A percentile compares a stretch with the other conserved stretches of the same genome.
These are phyloP conservation scores for Cloeon dipterum DNA, from an alignment of 2,888 invertebrate genomes.

Conservation along the genomic window DNA sequence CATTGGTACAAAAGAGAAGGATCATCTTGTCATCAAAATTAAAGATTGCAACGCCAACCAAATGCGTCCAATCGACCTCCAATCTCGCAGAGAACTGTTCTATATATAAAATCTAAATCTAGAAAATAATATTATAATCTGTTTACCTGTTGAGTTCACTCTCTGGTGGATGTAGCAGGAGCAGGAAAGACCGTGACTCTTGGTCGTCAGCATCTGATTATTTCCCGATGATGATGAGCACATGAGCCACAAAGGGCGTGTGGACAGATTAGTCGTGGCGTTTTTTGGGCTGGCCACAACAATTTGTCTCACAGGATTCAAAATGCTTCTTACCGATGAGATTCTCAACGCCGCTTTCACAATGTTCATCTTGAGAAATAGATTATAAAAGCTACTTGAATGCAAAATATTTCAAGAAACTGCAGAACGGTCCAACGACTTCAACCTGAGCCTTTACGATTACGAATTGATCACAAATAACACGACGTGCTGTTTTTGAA, in stretches of 20 bases:
- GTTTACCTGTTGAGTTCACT: conserved; percentile 47
- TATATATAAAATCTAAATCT: too few relatives aligned
- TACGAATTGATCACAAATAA: too few relatives aligned
- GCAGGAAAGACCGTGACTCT: conserved; percentile 35
- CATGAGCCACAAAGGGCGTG: conserved; percentile 52
- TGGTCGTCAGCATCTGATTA: conserved; percentile 17
- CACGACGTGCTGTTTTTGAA: too few relatives aligned
- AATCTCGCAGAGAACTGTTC: too few relatives aligned
- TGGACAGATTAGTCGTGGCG: conserved; percentile 26
- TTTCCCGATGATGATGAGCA: conserved; percentile 25
- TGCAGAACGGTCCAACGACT: too few relatives aligned
- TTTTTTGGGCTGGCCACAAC: conserved; percentile 13
- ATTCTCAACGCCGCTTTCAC: conserved; percentile 33
- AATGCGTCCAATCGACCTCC: too few relatives aligned
- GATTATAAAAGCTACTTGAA: too few relatives aligned
- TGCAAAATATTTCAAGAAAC: too few relatives aligned
- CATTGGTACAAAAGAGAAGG: too few relatives aligned
- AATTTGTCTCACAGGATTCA: conserved; percentile 15
- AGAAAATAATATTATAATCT: not conserved
- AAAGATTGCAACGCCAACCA: too few relatives aligned
- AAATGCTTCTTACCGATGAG: conserved; percentile 15
- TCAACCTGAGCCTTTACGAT: too few relatives aligned
- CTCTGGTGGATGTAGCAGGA: conserved; percentile 39
- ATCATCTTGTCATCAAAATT: too few relatives aligned
- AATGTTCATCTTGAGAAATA: conserved; percentile 38